Percentiles rank a stretch among this genome's conserved stretches.
Evolutionary conservation across 2,797 vertebrate genomes (phyloP).

Genomic region (Alcedo atthis): DNA sequence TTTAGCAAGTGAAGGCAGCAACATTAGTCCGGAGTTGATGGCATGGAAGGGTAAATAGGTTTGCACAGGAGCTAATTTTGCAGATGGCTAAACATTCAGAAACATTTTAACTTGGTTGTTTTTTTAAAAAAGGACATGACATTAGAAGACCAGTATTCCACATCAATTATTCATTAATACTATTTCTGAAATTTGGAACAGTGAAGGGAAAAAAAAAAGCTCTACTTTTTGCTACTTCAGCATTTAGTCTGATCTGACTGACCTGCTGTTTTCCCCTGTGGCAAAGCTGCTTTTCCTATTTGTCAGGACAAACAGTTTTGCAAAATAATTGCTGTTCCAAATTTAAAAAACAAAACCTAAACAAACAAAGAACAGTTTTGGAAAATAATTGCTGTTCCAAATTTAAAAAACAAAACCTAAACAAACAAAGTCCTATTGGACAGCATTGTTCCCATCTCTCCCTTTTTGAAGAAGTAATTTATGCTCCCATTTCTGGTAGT

Average conservation of each 20-base stretch:
- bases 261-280: not conserved
- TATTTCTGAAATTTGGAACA: not conserved
- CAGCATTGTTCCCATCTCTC: not conserved
- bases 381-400: not conserved
- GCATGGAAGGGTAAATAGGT: not conserved
- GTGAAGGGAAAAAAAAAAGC: not conserved
- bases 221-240: not conserved
- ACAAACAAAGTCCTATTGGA: not conserved
- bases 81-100: constrained; percentile 16
- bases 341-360: not conserved
- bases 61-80: not conserved
- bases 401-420: not conserved
- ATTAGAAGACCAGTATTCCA: not conserved
- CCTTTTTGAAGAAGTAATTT: not conserved
- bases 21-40: not conserved
- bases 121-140: constrained; percentile 18
- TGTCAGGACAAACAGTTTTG: not conserved
- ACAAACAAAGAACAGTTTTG: not conserved
- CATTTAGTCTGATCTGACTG: not conserved
- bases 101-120: constrained; percentile 21
- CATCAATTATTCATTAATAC: not conserved
- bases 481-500: not conserved
- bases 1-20: not conserved
- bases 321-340: not conserved
- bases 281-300: not conserved